Evolutionary conservation across 2,888 invertebrate genomes (phyloP).

Genomic region (Drosophila peninsularis): DNA sequence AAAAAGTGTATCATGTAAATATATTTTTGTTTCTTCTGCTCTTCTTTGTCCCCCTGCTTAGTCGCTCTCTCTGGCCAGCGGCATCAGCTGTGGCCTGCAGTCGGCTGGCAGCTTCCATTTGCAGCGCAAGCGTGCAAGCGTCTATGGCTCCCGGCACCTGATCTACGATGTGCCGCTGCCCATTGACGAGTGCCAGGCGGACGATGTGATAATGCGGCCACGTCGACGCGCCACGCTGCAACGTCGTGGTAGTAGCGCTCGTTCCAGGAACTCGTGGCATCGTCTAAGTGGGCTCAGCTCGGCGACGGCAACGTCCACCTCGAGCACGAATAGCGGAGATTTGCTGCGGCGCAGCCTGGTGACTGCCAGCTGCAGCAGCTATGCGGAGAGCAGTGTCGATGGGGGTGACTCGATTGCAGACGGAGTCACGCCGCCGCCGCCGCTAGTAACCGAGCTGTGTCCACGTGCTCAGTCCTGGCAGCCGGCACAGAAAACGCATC

Average conservation of each 20-base stretch:
- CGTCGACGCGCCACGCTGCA: slow-evolving; percentile 62
- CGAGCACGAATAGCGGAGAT: slow-evolving; percentile 72
- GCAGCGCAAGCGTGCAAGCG: slow-evolving; percentile 85
- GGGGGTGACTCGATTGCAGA: slow-evolving; percentile 42
- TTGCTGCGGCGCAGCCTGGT: slow-evolving; percentile 71
- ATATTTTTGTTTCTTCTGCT: background rate
- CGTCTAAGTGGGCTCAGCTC: slow-evolving; percentile 77
- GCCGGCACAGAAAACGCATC: slow-evolving; percentile 65
- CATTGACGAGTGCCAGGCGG: slow-evolving; percentile 87
- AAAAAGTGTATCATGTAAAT: background rate
- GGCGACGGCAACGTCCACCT: slow-evolving; percentile 69
- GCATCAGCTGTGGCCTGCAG: slow-evolving; percentile 46
- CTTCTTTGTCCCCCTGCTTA: background rate
- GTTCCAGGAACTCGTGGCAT: slow-evolving; percentile 64
- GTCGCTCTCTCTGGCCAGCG: slow-evolving; percentile 42
- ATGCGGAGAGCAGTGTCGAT: slow-evolving; percentile 67
- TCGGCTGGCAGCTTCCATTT: slow-evolving; percentile 78
- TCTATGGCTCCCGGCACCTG: slow-evolving; percentile 86
- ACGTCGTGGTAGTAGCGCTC: slow-evolving; percentile 58
- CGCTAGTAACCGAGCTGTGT: background rate
- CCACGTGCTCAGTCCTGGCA: slow-evolving; percentile 83
- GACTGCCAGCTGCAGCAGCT: slow-evolving; percentile 78
- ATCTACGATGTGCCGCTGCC: slow-evolving; percentile 87
- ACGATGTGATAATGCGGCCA: slow-evolving; percentile 84
- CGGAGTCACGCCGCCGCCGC: slow-evolving; percentile 17